These are phyloP conservation scores for Drosophila miranda DNA, from an alignment of 1,140 invertebrate species.

Conservation along the genomic window DNA sequence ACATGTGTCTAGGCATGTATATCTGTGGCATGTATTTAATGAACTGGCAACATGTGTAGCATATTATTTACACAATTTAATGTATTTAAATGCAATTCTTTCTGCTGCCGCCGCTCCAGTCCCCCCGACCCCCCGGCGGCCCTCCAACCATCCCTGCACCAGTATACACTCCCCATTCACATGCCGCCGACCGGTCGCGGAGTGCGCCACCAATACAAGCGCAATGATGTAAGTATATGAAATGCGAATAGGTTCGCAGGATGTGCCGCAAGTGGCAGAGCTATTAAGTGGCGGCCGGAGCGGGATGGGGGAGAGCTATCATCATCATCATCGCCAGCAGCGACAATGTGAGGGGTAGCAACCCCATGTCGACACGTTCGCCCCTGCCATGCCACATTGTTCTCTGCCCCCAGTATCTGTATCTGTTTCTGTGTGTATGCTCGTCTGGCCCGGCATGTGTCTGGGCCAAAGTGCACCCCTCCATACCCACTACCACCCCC, in stretches of 20 bases:
- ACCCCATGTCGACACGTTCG: constrained; percentile 33
- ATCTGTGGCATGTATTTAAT: constrained; percentile 81
- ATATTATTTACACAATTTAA: constrained; percentile 81
- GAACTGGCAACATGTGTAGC: constrained; percentile 81
- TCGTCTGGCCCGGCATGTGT: constrained; percentile 24
- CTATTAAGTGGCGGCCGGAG: constrained; percentile 53
- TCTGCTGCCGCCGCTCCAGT: constrained; percentile 26
- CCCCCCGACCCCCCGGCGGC: constrained; percentile 2
- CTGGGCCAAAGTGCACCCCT: constrained; percentile 21
- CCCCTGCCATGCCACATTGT: constrained; percentile 57
- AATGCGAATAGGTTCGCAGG: constrained; percentile 82
- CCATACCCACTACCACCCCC: not conserved
- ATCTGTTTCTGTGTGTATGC: constrained; percentile 31
- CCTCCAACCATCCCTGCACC: not conserved
- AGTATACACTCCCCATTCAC: constrained; percentile 12
- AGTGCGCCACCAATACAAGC: constrained; percentile 63
- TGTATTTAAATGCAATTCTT: constrained; percentile 81
- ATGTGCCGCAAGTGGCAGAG: constrained; percentile 68
- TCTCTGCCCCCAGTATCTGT: constrained; percentile 5
- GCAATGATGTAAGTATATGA: constrained; percentile 82
- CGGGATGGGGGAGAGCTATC: constrained; percentile 19
- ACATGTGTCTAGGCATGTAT: constrained; percentile 72
- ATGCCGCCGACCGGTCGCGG: constrained; percentile 21
- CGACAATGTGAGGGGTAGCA: constrained; percentile 36
- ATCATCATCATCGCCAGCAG: constrained; percentile 59